Percentiles rank a stretch among this genome's conserved stretches.
phyloP scores from a whole-genome alignment of 2,113 vertebrate species.

The Cinclus cinclus region DNA sequence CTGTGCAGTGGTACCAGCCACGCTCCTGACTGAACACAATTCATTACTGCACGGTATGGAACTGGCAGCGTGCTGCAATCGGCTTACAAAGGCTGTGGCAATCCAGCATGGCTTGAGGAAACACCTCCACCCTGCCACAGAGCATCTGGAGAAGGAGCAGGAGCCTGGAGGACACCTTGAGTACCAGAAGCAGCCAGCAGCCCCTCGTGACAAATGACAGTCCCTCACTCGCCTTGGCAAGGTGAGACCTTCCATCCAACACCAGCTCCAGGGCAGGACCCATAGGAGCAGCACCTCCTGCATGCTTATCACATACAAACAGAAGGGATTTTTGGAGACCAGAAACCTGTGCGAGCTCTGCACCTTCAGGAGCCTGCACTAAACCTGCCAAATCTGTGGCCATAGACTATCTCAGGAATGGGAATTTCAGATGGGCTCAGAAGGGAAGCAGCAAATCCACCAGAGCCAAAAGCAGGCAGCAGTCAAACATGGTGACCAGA shows the following conservation, averaged over 20 bases:
- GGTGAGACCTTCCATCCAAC: not conserved
- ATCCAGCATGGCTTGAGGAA: not conserved
- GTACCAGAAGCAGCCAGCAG: not conserved
- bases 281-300: not conserved
- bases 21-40: accelerated
- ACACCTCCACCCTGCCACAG: not conserved
- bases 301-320: accelerated
- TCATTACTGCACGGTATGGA: accelerated
- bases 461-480: accelerated
- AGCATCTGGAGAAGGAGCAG: not conserved
- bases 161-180: not conserved
- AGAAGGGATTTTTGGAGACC: not conserved
- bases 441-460: not conserved
- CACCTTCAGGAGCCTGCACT: not conserved
- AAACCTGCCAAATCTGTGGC: not conserved
- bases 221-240: accelerated
- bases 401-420: accelerated
- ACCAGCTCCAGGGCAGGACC: not conserved
- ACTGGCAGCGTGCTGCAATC: not conserved
- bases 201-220: not conserved
- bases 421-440: not conserved
- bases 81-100: not conserved
- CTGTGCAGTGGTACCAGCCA: not conserved
- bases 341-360: not conserved
- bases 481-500: accelerated